These are phyloP conservation scores for Eupleurogrammus muticus DNA, from an alignment of 2,797 vertebrate genomes.

Conservation along the genomic window DNA sequence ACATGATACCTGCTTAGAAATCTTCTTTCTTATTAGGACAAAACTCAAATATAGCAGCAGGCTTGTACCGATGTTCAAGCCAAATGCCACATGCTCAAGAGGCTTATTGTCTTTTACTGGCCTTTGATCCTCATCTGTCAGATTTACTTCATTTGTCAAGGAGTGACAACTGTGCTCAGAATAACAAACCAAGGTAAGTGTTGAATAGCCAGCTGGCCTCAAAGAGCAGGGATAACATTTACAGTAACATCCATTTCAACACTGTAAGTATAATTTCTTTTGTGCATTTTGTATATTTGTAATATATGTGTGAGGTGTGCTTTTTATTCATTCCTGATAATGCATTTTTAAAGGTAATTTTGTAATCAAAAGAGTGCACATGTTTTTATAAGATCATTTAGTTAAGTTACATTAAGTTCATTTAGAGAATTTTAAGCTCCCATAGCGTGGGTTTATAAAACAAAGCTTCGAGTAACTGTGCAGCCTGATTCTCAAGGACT, in stretches of 20 bases:
- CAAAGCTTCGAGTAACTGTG: not conserved
- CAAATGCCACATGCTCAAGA: conserved; percentile 73
- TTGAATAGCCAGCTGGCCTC: conserved; percentile 47
- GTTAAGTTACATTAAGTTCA: no score
- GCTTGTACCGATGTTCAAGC: conserved; percentile 57
- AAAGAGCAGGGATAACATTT: conserved; percentile 41
- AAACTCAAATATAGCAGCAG: conserved; percentile 81
- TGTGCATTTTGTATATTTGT: conserved; percentile 3
- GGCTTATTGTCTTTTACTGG: conserved; percentile 81
- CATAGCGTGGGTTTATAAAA: not conserved
- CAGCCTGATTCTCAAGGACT: not conserved
- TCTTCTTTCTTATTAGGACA: conserved; percentile 79
- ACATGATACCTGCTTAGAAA: conserved; percentile 69
- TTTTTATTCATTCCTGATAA: conserved; percentile 3
- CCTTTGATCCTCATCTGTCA: conserved; percentile 72
- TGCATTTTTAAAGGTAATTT: not conserved
- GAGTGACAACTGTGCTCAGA: conserved; percentile 66
- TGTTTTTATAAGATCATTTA: not conserved
- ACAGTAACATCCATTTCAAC: conserved; percentile 30
- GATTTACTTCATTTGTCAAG: conserved; percentile 67
- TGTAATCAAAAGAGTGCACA: not conserved
- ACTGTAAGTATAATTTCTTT: conserved; percentile 46
- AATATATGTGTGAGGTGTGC: not conserved
- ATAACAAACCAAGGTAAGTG: conserved; percentile 68
- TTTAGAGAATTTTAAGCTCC: not conserved